These are phyloP conservation scores for Athetis lepigone DNA, from an alignment of 2,888 invertebrate species.

Conservation along the genomic window DNA sequence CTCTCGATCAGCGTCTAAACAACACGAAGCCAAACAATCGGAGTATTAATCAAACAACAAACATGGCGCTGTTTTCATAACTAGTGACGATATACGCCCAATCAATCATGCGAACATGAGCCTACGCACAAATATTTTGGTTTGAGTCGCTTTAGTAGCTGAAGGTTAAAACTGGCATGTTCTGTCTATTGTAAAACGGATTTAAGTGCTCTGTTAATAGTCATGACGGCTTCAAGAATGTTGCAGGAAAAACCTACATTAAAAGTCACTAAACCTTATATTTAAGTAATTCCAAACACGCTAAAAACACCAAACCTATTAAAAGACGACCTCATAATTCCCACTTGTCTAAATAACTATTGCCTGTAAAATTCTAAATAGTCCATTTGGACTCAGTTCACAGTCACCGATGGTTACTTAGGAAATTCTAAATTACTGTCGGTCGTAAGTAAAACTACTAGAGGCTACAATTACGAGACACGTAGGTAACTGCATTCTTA, in stretches of 20 bases:
- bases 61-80: slow-evolving; percentile 48
- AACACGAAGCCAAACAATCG: slow-evolving; percentile 32
- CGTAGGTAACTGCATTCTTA: slow-evolving; percentile 59
- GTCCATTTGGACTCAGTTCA: not conserved
- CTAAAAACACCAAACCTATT: not conserved
- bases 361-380: not conserved
- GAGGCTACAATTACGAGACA: slow-evolving; percentile 47
- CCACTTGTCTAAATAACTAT: slow-evolving; percentile 7
- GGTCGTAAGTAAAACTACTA: slow-evolving; percentile 45
- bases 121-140: slow-evolving; percentile 54
- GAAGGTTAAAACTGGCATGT: slow-evolving; percentile 46
- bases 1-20: slow-evolving; percentile 5
- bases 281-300: slow-evolving; percentile 2
- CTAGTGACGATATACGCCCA: slow-evolving; percentile 56
- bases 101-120: slow-evolving; percentile 59
- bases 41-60: slow-evolving; percentile 48
- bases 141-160: slow-evolving; percentile 17
- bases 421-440: slow-evolving; percentile 23
- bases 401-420: slow-evolving; percentile 29
- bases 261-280: slow-evolving; percentile 4
- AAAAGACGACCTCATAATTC: slow-evolving; percentile 6
- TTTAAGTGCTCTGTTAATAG: not conserved
- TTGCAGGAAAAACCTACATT: not conserved
- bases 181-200: slow-evolving; percentile 6
- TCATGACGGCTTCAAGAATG: not conserved